Evolutionary conservation across 2,797 vertebrate genomes (phyloP).

Genomic region (Aselliscus stoliczkanus): DNA sequence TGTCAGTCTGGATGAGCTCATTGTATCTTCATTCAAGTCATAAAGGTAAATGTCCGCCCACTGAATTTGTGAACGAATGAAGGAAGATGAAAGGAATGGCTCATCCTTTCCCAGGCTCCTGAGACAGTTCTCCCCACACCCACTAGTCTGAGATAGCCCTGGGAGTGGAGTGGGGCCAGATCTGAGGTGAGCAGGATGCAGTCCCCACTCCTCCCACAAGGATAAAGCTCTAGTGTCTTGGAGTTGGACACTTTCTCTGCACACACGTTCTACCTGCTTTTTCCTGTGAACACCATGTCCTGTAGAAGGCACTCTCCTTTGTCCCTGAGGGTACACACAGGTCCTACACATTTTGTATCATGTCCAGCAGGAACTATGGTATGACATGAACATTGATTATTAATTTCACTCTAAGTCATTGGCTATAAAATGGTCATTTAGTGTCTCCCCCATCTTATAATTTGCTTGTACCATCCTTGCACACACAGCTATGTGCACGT

Average conservation of each 20-base stretch:
- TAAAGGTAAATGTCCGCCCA: not conserved
- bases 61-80: not conserved
- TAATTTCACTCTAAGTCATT: conserved; percentile 1
- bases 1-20: not conserved
- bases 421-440: not conserved
- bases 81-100: not conserved
- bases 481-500: not conserved
- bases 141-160: not conserved
- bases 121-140: not conserved
- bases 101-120: not conserved
- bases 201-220: not conserved
- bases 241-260: not conserved
- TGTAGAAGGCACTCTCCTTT: not conserved
- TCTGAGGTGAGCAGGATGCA: not conserved
- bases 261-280: not conserved
- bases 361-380: not conserved
- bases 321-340: not conserved
- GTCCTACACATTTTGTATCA: not conserved
- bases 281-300: not conserved
- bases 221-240: not conserved
- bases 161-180: not conserved
- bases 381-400: not conserved
- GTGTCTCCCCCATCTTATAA: not conserved
- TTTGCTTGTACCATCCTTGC: not conserved
- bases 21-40: not conserved